Conservation (phyloP, 2,113 vertebrate species). For the Beaufortia kweichowensis region DNA sequence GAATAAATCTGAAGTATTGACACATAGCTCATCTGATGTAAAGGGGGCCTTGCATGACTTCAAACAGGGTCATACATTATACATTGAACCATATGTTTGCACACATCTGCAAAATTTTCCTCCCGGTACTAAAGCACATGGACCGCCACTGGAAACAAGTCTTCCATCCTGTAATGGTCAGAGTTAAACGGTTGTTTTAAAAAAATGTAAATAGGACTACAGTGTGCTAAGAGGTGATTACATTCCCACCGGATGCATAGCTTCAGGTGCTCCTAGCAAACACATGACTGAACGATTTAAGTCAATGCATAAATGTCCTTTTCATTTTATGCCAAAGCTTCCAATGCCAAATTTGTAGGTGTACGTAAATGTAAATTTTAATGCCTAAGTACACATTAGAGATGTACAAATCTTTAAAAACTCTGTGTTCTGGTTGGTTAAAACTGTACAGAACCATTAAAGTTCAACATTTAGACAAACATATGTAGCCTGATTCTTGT, state of each 20-base stretch:
- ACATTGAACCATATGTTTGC: conserved; percentile 14
- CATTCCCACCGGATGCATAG: conserved; percentile 1
- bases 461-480: no score
- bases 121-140: conserved; percentile 4
- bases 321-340: neutral
- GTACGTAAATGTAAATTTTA: no score
- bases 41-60: neutral
- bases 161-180: neutral
- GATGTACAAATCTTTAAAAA: no score
- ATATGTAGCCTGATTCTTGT: no score
- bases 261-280: neutral
- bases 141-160: neutral
- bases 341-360: neutral
- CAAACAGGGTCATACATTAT: neutral
- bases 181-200: neutral
- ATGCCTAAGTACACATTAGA: no score
- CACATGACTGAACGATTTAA: neutral
- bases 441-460: no score
- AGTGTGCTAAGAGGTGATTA: neutral
- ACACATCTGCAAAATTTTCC: conserved; percentile 2
- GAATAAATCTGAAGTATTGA: conserved; percentile 16
- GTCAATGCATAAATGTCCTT: neutral
- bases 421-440: no score
- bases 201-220: neutral
- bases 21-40: neutral